A percentile compares a stretch with the other conserved stretches of the same genome.
Conservation (phyloP, 2,888 invertebrate species). For the Eumerus sabulonum region DNA sequence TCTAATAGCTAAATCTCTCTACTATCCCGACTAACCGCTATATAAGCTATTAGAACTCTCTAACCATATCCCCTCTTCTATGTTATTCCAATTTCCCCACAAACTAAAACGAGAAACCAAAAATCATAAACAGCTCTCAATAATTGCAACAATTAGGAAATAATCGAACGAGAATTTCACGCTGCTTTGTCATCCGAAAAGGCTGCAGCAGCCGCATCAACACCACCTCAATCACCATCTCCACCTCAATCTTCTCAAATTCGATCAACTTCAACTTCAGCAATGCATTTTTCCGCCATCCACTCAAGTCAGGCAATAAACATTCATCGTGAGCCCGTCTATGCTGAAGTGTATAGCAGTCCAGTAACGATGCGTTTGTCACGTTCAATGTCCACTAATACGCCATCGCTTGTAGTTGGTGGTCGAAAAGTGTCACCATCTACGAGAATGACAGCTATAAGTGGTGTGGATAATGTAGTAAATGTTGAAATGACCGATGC, state of each 20-base stretch:
- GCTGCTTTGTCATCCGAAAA: constrained; percentile 79
- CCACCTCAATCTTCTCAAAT: too few relatives aligned
- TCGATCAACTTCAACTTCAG: constrained; percentile 55
- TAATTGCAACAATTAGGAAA: constrained; percentile 73
- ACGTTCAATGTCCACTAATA: constrained; percentile 76
- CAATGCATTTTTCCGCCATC: constrained; percentile 69
- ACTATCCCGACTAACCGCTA: constrained; percentile 5
- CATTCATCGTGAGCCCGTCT: constrained; percentile 71
- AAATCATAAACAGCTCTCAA: constrained; percentile 55
- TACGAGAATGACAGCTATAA: constrained; percentile 24
- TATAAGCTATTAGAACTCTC: constrained; percentile 9
- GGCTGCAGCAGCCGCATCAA: constrained; percentile 73
- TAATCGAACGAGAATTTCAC: constrained; percentile 79
- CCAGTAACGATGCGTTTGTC: constrained; percentile 69
- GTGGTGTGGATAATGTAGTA: constrained; percentile 33
- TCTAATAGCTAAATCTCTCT: too few relatives aligned
- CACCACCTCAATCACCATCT: constrained; percentile 65
- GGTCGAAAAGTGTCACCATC: constrained; percentile 69
- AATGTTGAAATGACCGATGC: constrained; percentile 70
- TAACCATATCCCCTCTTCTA: constrained; percentile 41
- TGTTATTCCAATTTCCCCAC: constrained; percentile 12
- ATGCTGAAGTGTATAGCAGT: constrained; percentile 68
- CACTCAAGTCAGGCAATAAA: constrained; percentile 18
- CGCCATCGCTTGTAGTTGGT: constrained; percentile 74
- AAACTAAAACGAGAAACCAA: constrained; percentile 44